Conservation (phyloP, 2,888 invertebrate species). For the Erebia aethiops region DNA sequence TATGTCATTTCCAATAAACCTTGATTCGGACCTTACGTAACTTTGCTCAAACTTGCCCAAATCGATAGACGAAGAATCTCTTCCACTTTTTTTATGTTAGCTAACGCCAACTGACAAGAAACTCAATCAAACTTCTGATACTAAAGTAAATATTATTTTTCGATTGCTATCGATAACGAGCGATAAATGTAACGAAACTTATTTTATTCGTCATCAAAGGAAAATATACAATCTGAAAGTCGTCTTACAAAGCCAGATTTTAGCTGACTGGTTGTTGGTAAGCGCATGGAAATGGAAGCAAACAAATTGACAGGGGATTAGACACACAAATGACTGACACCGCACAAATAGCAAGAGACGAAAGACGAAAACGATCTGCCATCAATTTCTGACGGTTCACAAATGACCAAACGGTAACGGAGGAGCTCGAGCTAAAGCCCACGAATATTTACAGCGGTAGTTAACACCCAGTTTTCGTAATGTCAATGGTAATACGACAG, state of each 20-base stretch:
- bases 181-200: slow-evolving; percentile 6
- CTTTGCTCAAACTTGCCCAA: slow-evolving; percentile 18
- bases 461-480: background rate
- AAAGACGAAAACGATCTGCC: slow-evolving; percentile 12
- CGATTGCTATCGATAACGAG: background rate
- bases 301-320: slow-evolving; percentile 10
- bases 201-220: background rate
- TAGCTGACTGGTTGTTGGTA: too few relatives aligned
- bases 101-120: slow-evolving; percentile 7
- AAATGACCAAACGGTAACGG: background rate
- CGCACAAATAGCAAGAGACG: slow-evolving; percentile 6
- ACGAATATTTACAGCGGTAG: background rate
- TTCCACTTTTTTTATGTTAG: slow-evolving; percentile 2
- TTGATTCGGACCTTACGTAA: slow-evolving; percentile 36
- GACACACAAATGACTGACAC: slow-evolving; percentile 8
- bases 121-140: slow-evolving; percentile 10
- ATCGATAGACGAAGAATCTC: slow-evolving; percentile 27
- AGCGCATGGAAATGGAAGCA: background rate
- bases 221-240: background rate
- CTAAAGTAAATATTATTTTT: slow-evolving; percentile 15
- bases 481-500: too few relatives aligned
- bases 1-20: slow-evolving; percentile 38
- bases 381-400: slow-evolving; percentile 13
- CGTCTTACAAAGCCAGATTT: background rate
- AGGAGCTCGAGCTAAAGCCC: background rate